Conservation (phyloP, 2,113 vertebrate genomes). For the Melanerpes formicivorus region DNA sequence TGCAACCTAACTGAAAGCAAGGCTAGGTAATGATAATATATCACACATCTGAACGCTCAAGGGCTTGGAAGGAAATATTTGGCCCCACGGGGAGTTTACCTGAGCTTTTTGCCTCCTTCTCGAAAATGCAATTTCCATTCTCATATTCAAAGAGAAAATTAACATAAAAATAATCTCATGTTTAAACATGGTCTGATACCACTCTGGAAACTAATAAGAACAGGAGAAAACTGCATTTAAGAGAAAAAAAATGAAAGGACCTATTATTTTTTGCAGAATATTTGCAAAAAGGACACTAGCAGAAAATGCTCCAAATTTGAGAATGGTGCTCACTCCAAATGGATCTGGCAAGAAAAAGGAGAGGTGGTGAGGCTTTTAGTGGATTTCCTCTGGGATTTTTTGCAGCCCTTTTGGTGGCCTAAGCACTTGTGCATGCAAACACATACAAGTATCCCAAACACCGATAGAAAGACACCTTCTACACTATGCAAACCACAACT, state of each 20-base stretch:
- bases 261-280: background rate
- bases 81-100: background rate
- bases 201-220: background rate
- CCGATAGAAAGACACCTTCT: background rate
- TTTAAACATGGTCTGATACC: background rate
- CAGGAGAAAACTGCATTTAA: background rate
- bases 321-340: background rate
- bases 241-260: background rate
- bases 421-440: background rate
- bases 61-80: background rate
- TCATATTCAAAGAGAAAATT: background rate
- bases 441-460: background rate
- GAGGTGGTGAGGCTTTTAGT: background rate
- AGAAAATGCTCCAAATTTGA: background rate
- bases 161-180: constrained; percentile 5
- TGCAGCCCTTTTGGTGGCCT: background rate
- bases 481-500: background rate
- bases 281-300: background rate
- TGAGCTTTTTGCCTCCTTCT: background rate
- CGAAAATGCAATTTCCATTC: background rate
- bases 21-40: background rate
- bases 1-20: background rate
- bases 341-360: background rate
- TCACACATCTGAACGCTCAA: background rate
- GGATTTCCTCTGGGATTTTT: background rate